A percentile compares a stretch with the other conserved stretches of the same genome.
Conservation (phyloP, 1,140 invertebrate species). For the Pentalonia nigronervosa region DNA sequence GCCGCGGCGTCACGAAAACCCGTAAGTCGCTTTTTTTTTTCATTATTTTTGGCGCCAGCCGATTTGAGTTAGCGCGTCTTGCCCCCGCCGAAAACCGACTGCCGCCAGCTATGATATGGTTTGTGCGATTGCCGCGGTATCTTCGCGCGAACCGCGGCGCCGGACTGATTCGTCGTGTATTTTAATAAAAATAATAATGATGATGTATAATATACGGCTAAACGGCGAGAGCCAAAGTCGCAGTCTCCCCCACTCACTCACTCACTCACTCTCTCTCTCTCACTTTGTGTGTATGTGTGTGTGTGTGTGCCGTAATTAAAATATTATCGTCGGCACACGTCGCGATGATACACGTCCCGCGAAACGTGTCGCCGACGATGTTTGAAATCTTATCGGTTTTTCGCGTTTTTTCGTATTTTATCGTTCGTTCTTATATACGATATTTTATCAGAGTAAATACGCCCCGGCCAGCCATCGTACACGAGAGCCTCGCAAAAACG, state of each 20-base stretch:
- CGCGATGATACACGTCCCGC: neutral
- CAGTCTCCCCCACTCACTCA: no score
- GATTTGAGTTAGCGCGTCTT: neutral
- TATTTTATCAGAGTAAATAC: slow-evolving; percentile 30
- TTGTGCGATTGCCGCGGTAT: neutral
- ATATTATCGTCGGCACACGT: neutral
- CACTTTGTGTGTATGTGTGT: neutral
- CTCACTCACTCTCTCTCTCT: no score
- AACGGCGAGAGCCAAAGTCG: neutral
- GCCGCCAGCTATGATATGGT: neutral
- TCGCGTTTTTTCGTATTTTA: neutral
- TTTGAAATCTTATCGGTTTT: slow-evolving; percentile 3
- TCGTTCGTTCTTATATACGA: neutral
- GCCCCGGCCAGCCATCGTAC: no score
- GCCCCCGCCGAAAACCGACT: neutral
- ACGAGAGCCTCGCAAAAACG: neutral
- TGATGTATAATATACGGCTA: neutral
- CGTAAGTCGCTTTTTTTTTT: slow-evolving; percentile 34
- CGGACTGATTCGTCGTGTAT: neutral
- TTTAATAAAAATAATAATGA: neutral
- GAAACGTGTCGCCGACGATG: neutral
- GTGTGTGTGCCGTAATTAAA: neutral
- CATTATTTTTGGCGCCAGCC: slow-evolving; percentile 44
- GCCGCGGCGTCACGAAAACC: neutral
- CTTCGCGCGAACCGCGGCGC: neutral